Percentiles rank a stretch among this genome's conserved stretches.
Conservation (phyloP, 2,113 vertebrate species). For the Pagrus major region DNA sequence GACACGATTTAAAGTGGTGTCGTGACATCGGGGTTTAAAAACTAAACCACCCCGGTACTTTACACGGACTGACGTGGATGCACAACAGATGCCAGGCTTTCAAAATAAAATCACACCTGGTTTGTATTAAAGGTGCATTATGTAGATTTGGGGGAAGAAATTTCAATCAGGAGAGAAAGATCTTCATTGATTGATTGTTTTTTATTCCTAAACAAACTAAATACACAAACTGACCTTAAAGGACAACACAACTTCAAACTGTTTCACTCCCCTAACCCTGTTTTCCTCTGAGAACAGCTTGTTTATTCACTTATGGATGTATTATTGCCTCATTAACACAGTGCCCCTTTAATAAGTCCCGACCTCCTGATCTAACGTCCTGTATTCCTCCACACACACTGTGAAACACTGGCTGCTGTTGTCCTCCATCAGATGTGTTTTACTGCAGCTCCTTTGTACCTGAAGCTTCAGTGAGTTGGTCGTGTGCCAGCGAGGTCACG, state of each 20-base stretch:
- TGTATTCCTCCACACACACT: no score
- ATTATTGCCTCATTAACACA: no score
- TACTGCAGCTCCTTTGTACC: neutral
- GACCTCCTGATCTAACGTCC: neutral
- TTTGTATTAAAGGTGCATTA: neutral
- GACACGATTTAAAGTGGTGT: neutral
- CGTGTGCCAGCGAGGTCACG: neutral
- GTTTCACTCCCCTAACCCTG: no score
- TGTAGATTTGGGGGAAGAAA: no score
- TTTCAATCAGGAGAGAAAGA: no score
- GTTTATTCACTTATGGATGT: no score
- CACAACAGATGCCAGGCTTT: neutral
- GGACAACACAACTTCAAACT: no score
- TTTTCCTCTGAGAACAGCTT: no score
- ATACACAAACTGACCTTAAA: no score
- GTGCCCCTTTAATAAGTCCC: no score
- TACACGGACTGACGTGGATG: neutral
- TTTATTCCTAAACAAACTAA: no score
- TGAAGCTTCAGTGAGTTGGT: neutral
- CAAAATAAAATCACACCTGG: neutral
- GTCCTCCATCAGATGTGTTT: neutral
- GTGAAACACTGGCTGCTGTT: neutral
- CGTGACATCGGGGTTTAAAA: neutral
- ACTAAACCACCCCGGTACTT: neutral
- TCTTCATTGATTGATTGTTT: no score